Evolutionary conservation across 2,888 invertebrate genomes (phyloP).

Genomic region (Lepeophtheirus nordmannii): DNA sequence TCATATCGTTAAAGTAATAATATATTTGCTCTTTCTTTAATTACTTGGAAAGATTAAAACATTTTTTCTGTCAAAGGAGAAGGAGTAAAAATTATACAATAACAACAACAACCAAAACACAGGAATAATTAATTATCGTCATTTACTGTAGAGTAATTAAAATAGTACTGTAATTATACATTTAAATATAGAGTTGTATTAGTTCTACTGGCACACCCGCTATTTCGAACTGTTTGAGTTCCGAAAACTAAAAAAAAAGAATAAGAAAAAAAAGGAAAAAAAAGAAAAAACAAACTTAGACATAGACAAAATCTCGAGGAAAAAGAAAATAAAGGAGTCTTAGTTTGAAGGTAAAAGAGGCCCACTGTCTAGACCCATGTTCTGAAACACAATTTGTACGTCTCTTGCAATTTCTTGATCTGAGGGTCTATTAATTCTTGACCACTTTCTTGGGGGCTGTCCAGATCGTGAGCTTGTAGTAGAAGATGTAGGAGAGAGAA

Average conservation of each 20-base stretch:
- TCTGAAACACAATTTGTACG: conserved; percentile 6
- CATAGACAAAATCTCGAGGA: not conserved
- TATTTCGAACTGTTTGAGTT: conserved; percentile 8
- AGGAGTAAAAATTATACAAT: too few relatives aligned
- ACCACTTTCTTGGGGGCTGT: not conserved
- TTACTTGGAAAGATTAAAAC: too few relatives aligned
- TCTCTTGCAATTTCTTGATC: not conserved
- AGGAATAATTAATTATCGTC: too few relatives aligned
- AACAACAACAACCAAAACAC: too few relatives aligned
- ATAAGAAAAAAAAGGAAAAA: not conserved
- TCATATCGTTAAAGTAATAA: too few relatives aligned
- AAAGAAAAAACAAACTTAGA: not conserved
- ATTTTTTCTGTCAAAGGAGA: too few relatives aligned
- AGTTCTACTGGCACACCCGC: conserved; percentile 4
- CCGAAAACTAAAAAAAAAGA: not conserved
- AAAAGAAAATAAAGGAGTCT: not conserved
- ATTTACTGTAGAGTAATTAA: too few relatives aligned
- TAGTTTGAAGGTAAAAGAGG: not conserved
- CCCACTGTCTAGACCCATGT: not conserved
- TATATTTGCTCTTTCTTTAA: too few relatives aligned
- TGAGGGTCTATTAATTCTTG: not conserved
- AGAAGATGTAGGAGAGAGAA: not conserved
- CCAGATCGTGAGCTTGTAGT: not conserved
- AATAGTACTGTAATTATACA: too few relatives aligned
- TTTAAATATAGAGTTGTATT: too few relatives aligned